Evolutionary conservation across 2,888 invertebrate species (phyloP), one percentile per base, ranked within the genome.

Genomic region (Stomorhina lunata): DNA sequence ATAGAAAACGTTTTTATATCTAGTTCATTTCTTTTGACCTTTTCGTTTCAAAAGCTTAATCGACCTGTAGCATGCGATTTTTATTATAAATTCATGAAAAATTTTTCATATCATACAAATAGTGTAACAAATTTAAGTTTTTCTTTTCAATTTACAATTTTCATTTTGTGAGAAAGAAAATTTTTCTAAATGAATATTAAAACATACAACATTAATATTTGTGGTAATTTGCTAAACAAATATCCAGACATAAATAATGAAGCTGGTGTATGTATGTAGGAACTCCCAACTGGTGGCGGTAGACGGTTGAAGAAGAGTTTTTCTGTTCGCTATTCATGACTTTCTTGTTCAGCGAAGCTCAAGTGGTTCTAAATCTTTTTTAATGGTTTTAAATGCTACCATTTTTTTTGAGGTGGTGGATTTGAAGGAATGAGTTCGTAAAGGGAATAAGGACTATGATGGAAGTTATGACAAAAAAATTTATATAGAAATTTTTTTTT

Each of bases 211-310:
- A 27, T 50, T 10, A 27, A 66, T n/a, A 57, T 65, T 66, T 65
- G 57, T 34, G 48, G 15, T 76, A 40, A 68, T 76, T 68, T 76
- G 25, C 55, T 57, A 37, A 66, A 57, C 66, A 59, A 76, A 76
- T 66, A 76, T 57, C 57, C 9, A 59, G 76, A 66, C 37, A 29
- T 48, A 48, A 53, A 55, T n/a, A 22, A 45, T 40, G 12, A 69
- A 48, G 43, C n/a, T n/a, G n/a, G n/a, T 27, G 29, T 48, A 43
- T 32, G n/a, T n/a, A n/a, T n/a, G n/a, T n/a, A n/a, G 20, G 65
- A 59, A 66, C 57, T 37, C 50, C 48, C 66, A 76, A 10, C 17
- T 76, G n/a, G 43, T 25, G 32, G 15, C 34, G 75, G 43, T 17
- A 55, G 63, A 65, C 32, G 43, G n/a, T 15, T 15, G 12, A 65